phyloP scores from a whole-genome alignment of 2,113 vertebrate species.

The Pelvicachromis taeniatus region DNA sequence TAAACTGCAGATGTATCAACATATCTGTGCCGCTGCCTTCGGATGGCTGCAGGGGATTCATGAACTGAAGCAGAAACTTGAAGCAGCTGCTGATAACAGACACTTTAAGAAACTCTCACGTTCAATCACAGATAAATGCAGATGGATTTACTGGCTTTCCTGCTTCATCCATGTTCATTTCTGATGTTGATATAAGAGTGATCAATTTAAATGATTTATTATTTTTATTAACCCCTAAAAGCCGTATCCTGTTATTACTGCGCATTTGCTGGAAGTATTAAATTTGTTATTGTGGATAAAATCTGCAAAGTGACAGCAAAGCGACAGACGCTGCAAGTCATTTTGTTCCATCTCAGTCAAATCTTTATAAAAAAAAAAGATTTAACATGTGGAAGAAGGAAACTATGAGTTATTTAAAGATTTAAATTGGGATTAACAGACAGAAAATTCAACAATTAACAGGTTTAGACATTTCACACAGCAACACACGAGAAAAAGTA shows the following conservation, averaged over 20 bases:
- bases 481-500: too few species aligned
- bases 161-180: background rate
- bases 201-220: background rate
- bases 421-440: background rate
- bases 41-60: background rate
- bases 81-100: constrained; percentile 14
- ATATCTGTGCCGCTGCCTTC: background rate
- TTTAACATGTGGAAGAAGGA: background rate
- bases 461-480: background rate
- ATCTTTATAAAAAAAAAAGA: background rate
- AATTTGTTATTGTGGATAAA: background rate
- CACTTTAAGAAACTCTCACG: background rate
- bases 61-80: background rate
- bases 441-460: background rate
- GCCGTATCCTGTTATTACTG: background rate
- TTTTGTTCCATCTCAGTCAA: background rate
- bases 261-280: background rate
- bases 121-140: background rate
- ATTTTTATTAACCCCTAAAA: background rate
- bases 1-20: background rate
- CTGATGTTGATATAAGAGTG: background rate
- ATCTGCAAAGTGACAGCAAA: background rate
- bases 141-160: background rate
- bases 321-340: background rate
- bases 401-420: background rate